Conservation (phyloP, 1,140 invertebrate species). For the Sipha flava region DNA sequence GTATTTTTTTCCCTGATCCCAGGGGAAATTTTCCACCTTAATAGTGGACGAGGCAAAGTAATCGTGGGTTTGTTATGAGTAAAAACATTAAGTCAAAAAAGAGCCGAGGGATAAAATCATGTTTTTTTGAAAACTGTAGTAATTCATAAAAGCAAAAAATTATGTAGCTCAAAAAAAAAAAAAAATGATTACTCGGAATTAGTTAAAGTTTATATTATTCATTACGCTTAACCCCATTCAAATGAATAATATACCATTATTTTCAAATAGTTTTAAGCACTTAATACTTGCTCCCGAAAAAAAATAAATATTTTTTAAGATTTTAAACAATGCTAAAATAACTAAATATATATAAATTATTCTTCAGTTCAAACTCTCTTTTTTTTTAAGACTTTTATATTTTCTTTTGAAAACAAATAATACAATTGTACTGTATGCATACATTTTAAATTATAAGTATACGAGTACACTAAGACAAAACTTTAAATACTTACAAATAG, state of each 20-base stretch:
- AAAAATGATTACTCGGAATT: background rate
- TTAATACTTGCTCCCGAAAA: no score
- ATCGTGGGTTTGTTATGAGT: background rate
- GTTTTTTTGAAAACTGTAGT: background rate
- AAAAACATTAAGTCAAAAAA: background rate
- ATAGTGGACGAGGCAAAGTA: background rate
- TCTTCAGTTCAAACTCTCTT: no score
- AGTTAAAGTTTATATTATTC: background rate
- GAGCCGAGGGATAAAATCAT: background rate
- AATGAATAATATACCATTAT: background rate
- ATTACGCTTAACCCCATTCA: background rate
- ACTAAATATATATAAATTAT: no score
- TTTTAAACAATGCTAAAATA: no score
- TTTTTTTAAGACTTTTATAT: no score
- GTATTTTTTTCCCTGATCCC: background rate
- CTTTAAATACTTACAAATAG: no score
- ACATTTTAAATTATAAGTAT: no score
- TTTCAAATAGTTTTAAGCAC: no score
- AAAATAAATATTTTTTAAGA: no score
- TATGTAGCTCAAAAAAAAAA: background rate
- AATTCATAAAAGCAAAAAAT: background rate
- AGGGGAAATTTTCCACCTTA: background rate
- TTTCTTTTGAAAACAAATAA: no score
- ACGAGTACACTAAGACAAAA: no score
- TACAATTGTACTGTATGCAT: no score